Evolutionary conservation across 2,113 vertebrate species (phyloP).

Genomic region (Glaucomys volans): DNA sequence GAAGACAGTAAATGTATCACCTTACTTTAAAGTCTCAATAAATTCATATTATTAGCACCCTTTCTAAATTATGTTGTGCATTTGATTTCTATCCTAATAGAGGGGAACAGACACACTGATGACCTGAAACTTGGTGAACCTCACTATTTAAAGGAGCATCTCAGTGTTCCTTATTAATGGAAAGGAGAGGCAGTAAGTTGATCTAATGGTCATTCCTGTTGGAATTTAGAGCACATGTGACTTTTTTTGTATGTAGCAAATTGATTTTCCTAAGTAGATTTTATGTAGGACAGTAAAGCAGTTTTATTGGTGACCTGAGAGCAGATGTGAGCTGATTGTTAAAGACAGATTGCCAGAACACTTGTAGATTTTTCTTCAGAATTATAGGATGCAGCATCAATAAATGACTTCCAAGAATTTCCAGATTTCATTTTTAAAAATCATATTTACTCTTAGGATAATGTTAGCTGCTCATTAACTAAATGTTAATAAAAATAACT

Average conservation of each 20-base stretch:
- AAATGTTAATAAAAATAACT: slow-evolving; percentile 34
- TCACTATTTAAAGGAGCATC: background rate
- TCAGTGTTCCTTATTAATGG: background rate
- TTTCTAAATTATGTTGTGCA: slow-evolving; percentile 11
- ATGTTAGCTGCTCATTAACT: background rate
- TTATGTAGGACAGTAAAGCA: background rate
- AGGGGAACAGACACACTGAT: background rate
- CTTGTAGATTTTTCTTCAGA: slow-evolving; percentile 26
- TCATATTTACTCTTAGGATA: slow-evolving; percentile 23
- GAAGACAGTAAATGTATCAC: background rate
- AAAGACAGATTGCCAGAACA: slow-evolving; percentile 10
- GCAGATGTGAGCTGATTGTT: background rate
- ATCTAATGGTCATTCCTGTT: background rate
- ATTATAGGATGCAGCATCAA: slow-evolving; percentile 31
- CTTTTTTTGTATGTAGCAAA: background rate
- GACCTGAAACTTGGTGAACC: background rate
- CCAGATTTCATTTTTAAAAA: slow-evolving; percentile 31
- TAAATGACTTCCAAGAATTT: slow-evolving; percentile 30
- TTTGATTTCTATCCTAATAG: background rate
- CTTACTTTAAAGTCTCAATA: background rate
- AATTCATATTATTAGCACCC: background rate
- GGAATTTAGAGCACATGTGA: background rate
- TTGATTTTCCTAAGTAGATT: slow-evolving; percentile 42
- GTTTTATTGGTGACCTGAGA: slow-evolving; percentile 36
- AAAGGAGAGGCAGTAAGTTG: background rate